A percentile compares a stretch with the other conserved stretches of the same genome.
These are phyloP conservation scores for Batillaria attramentaria DNA, from an alignment of 1,140 invertebrate species.

Conservation along the genomic window DNA sequence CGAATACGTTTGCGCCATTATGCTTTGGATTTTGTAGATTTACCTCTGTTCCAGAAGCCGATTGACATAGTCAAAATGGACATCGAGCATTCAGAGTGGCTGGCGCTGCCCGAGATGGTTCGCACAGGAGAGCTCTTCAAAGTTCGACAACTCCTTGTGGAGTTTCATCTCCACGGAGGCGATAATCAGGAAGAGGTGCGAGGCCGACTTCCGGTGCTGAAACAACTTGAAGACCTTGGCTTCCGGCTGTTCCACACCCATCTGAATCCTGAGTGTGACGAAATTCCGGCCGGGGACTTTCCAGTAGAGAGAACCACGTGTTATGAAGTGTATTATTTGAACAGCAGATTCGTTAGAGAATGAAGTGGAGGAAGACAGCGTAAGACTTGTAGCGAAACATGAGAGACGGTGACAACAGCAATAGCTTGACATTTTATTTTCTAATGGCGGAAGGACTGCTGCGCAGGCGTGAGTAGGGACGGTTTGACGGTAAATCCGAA, in stretches of 20 bases:
- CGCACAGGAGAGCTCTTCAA: conserved; percentile 15
- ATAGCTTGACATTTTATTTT: no score
- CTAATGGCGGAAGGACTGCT: no score
- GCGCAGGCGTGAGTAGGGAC: no score
- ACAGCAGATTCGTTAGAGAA: neutral
- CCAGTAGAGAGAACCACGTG: neutral
- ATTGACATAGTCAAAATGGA: conserved; percentile 45
- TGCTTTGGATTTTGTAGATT: neutral
- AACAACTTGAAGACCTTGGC: neutral
- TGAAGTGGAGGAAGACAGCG: no score
- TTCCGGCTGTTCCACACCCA: neutral
- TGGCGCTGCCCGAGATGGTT: conserved; percentile 22
- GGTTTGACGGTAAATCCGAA: no score
- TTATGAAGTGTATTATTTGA: neutral
- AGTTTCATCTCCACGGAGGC: conserved; percentile 15
- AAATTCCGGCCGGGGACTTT: neutral
- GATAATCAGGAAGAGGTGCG: neutral
- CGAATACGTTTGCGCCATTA: no score
- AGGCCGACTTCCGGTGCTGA: neutral
- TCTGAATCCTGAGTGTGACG: neutral
- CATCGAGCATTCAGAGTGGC: conserved; percentile 38
- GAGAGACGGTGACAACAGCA: no score
- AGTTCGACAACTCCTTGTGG: conserved; percentile 33
- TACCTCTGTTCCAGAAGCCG: neutral
- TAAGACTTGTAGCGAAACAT: no score